These are phyloP conservation scores for Trogon melanurus DNA, from an alignment of 2,113 vertebrate genomes.

Conservation along the genomic window DNA sequence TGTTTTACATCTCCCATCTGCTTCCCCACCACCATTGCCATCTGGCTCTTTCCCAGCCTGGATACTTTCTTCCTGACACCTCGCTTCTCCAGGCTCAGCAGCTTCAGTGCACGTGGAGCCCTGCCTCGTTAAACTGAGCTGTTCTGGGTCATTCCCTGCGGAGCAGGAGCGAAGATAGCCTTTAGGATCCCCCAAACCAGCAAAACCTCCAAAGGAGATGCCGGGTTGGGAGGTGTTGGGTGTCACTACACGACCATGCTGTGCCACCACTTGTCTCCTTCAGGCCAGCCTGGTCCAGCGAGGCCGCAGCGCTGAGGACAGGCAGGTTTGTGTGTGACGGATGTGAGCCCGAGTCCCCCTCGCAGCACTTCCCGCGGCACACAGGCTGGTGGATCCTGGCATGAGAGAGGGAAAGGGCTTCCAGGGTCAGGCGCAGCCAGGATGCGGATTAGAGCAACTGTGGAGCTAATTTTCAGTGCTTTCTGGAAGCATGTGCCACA, in stretches of 20 bases:
- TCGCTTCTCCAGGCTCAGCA: neutral
- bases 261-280: neutral
- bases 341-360: neutral
- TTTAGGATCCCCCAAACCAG: neutral
- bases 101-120: accelerated
- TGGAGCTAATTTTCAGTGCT: neutral
- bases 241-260: neutral
- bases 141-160: neutral
- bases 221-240: neutral
- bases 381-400: neutral
- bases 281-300: neutral
- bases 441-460: neutral
- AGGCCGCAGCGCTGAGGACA: accelerated
- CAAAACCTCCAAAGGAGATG: neutral
- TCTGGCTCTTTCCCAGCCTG: neutral
- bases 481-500: neutral
- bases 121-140: neutral
- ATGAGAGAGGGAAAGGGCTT: neutral
- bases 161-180: neutral
- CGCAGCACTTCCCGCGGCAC: accelerated
- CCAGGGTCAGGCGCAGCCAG: neutral
- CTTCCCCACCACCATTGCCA: neutral
- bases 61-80: neutral
- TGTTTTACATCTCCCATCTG: slow-evolving; percentile 11
- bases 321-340: neutral